phyloP scores from a whole-genome alignment of 2,797 vertebrate genomes.

The Diceros bicornis region DNA sequence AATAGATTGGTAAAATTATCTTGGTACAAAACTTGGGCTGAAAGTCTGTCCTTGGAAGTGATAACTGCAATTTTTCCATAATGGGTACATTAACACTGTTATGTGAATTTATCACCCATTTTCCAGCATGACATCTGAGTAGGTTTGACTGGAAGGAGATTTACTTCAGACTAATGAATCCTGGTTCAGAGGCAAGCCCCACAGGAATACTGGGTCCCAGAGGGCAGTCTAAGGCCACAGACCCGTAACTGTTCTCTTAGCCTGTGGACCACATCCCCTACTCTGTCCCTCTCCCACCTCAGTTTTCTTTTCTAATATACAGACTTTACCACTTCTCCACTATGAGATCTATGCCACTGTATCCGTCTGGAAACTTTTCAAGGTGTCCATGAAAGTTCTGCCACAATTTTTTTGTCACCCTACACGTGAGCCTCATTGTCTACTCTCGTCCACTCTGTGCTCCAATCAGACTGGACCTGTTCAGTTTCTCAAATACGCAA shows the following conservation, averaged over 20 bases:
- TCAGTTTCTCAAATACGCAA: background rate
- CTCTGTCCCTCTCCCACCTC: background rate
- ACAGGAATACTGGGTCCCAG: background rate
- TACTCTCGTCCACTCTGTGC: background rate
- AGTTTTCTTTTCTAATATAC: background rate
- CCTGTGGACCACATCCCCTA: too few relatives aligned
- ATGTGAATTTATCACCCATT: background rate
- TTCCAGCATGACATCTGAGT: background rate
- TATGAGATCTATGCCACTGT: background rate
- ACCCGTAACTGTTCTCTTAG: background rate
- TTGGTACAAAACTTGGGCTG: background rate
- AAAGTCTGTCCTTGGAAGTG: background rate
- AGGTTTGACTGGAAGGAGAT: background rate
- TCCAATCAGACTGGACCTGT: background rate
- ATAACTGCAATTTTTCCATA: background rate
- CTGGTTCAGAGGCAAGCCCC: background rate
- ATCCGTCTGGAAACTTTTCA: background rate
- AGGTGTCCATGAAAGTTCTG: background rate
- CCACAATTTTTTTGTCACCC: background rate
- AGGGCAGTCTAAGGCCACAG: background rate
- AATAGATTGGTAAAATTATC: background rate
- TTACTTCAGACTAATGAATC: background rate
- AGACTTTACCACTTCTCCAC: background rate
- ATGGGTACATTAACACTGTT: background rate
- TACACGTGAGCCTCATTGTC: background rate